These are phyloP conservation scores for Sparus aurata DNA, from an alignment of 2,797 vertebrate species.

Conservation along the genomic window DNA sequence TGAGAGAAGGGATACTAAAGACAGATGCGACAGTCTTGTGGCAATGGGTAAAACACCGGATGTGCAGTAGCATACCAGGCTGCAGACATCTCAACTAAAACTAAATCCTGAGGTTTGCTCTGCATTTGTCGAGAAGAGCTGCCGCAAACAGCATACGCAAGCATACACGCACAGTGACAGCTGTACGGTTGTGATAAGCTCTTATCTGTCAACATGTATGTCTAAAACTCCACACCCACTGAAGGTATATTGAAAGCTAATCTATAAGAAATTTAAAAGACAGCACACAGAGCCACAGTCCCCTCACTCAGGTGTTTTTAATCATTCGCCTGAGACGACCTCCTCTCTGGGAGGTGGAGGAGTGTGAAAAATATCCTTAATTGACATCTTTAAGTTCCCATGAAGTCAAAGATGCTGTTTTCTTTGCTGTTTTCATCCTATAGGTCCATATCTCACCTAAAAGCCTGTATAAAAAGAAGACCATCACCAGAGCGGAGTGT, in stretches of 20 bases:
- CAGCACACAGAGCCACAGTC: neutral
- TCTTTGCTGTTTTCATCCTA: too few relatives aligned
- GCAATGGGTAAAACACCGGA: neutral
- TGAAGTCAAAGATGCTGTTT: too few relatives aligned
- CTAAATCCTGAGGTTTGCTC: neutral
- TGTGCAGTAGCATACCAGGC: neutral
- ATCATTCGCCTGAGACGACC: neutral
- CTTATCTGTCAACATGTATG: neutral
- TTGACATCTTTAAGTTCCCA: neutral
- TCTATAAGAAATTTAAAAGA: neutral
- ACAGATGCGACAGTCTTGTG: neutral
- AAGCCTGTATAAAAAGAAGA: too few relatives aligned
- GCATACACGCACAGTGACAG: constrained; percentile 22
- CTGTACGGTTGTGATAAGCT: constrained; percentile 29
- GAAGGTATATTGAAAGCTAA: neutral
- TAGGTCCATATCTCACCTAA: too few relatives aligned
- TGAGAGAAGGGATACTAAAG: neutral
- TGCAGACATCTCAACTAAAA: neutral
- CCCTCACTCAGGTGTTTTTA: neutral
- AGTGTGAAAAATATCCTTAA: neutral
- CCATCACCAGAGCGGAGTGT: too few relatives aligned
- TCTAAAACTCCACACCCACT: constrained; percentile 1
- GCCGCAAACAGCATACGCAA: neutral
- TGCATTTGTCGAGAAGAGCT: constrained; percentile 1
- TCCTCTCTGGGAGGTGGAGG: too few relatives aligned